A percentile compares a stretch with the other conserved stretches of the same genome.
Conservation (phyloP, 1,140 invertebrate genomes). For the Cheumatopsyche charites region DNA sequence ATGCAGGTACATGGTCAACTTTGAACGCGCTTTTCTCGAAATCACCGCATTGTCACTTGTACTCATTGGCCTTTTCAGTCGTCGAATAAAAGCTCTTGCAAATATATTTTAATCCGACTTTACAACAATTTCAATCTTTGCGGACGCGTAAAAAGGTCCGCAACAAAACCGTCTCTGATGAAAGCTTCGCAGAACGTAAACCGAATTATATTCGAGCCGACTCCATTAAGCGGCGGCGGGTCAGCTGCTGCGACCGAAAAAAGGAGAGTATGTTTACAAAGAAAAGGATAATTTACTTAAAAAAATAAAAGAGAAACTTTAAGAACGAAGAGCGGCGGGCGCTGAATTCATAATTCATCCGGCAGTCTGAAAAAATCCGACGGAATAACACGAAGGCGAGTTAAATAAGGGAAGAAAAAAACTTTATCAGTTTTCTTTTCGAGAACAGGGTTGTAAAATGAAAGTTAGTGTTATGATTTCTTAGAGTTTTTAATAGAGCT, state of each 20-base stretch:
- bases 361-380: not conserved
- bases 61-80: too few species aligned
- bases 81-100: not conserved
- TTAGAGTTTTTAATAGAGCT: too few species aligned
- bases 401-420: slow-evolving; percentile 26
- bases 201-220: slow-evolving; percentile 34
- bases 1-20: too few species aligned
- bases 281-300: slow-evolving; percentile 34
- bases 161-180: slow-evolving; percentile 31
- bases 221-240: slow-evolving; percentile 31
- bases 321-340: too few species aligned
- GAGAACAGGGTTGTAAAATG: not conserved
- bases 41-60: too few species aligned
- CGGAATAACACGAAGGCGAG: not conserved
- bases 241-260: slow-evolving; percentile 23
- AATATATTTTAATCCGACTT: slow-evolving; percentile 3
- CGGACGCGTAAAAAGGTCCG: slow-evolving; percentile 9
- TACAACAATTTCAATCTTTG: slow-evolving; percentile 1
- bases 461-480: too few species aligned
- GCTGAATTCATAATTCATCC: slow-evolving; percentile 36
- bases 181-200: slow-evolving; percentile 28
- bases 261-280: slow-evolving; percentile 35
- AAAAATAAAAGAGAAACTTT: slow-evolving; percentile 30
- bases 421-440: slow-evolving; percentile 29
- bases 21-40: too few species aligned